phyloP scores from a whole-genome alignment of 2,888 invertebrate species.

The Spatulosminthurus flaviceps region DNA sequence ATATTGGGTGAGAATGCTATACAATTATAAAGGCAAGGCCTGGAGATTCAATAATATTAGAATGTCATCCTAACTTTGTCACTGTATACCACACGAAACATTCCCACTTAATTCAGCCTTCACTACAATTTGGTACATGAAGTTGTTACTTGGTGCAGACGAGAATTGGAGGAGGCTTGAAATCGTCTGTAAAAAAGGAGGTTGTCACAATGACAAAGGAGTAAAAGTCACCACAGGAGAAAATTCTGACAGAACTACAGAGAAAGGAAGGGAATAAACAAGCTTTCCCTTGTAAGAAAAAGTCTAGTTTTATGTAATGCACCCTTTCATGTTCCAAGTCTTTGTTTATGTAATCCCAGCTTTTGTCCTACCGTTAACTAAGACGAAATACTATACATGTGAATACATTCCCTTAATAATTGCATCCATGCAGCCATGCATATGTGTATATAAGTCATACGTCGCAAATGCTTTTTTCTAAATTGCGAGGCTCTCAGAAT shows the following conservation, averaged over 20 bases:
- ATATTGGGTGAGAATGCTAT: no score
- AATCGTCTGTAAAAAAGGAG: neutral
- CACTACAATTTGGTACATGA: no score
- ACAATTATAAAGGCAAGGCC: neutral
- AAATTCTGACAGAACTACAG: neutral
- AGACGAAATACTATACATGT: no score
- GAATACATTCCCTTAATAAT: no score
- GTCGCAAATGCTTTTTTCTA: no score
- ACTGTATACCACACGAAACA: no score
- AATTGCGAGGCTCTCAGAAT: no score
- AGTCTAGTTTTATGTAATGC: neutral
- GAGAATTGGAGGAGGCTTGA: neutral
- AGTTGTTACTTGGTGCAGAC: no score
- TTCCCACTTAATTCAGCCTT: no score
- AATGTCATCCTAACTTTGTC: neutral
- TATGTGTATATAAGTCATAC: no score
- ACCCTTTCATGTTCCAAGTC: neutral
- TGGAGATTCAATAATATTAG: neutral
- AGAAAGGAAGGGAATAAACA: neutral
- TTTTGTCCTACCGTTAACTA: no score
- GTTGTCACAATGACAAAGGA: constrained; percentile 8
- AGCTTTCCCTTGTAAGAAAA: neutral
- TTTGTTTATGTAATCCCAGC: neutral
- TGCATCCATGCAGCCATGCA: no score
- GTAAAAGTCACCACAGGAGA: constrained; percentile 4